Conservation (phyloP, 2,797 vertebrate genomes). For the Hephaestus fuliginosus region DNA sequence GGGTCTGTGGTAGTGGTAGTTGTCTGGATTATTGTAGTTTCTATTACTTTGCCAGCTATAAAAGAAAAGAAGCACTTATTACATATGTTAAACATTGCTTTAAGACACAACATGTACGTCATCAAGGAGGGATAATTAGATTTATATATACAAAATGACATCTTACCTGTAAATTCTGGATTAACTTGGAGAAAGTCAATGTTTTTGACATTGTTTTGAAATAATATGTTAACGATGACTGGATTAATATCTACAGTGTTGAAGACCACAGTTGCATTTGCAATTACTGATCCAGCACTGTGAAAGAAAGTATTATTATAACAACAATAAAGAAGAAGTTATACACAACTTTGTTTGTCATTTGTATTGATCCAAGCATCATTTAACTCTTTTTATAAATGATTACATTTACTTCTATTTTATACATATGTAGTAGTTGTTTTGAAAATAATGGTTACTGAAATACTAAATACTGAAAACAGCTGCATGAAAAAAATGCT, state of each 20-base stretch:
- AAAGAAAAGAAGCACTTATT: constrained; percentile 18
- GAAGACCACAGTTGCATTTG: constrained; percentile 63
- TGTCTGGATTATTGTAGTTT: rapidly evolving
- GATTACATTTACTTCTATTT: neutral
- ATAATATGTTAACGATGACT: neutral
- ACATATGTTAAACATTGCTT: neutral
- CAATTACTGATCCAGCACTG: constrained; percentile 74
- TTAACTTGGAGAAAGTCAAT: constrained; percentile 55
- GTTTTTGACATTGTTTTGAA: rapidly evolving
- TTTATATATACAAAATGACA: neutral
- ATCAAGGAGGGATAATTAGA: neutral
- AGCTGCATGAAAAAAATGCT: neutral
- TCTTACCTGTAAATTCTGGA: constrained; percentile 51
- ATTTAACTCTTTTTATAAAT: neutral
- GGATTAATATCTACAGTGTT: neutral
- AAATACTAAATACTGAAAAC: neutral
- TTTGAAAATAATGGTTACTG: neutral
- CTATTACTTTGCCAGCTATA: neutral
- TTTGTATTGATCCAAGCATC: neutral
- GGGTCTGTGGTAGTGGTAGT: no score
- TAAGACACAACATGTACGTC: neutral
- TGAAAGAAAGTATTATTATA: constrained; percentile 22
- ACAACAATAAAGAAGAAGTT: neutral
- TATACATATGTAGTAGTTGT: no score
- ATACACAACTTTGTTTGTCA: neutral